A percentile compares a stretch with the other conserved stretches of the same genome.
Conservation (phyloP, 2,888 invertebrate genomes). For the Prionchulus punctatus region DNA sequence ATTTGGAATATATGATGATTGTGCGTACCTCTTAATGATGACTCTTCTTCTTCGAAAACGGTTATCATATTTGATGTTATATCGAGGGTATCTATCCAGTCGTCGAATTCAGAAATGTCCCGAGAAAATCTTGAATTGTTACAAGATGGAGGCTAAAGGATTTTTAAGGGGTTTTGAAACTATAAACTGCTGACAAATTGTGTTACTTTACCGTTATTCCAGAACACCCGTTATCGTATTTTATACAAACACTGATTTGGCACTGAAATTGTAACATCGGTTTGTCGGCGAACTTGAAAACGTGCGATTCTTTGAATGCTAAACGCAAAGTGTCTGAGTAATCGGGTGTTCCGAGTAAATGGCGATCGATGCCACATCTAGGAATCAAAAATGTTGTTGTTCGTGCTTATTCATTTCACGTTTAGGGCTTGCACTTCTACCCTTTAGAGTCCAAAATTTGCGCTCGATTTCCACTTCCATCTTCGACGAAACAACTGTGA, state of each 20-base stretch:
- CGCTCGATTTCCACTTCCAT: conserved; percentile 26
- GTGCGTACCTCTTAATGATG: not conserved
- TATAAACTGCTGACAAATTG: not conserved
- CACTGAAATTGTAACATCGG: conserved; percentile 28
- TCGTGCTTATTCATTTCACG: not conserved
- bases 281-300: conserved; percentile 31
- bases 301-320: conserved; percentile 28
- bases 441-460: conserved; percentile 25
- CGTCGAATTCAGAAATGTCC: not conserved
- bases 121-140: not conserved
- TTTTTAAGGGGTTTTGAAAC: not conserved
- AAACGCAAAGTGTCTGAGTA: conserved; percentile 21
- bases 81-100: not conserved
- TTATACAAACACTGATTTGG: conserved; percentile 24
- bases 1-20: no score
- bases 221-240: conserved; percentile 27
- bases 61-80: not conserved
- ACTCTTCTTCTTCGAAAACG: not conserved
- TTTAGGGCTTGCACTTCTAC: conserved; percentile 11
- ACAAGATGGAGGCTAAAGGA: not conserved
- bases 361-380: conserved; percentile 25
- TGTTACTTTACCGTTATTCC: conserved; percentile 19
- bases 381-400: not conserved
- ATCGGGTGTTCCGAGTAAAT: conserved; percentile 27
- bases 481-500: conserved; percentile 30